phyloP scores from a whole-genome alignment of 2,797 vertebrate species.

The Trematomus bernacchii region DNA sequence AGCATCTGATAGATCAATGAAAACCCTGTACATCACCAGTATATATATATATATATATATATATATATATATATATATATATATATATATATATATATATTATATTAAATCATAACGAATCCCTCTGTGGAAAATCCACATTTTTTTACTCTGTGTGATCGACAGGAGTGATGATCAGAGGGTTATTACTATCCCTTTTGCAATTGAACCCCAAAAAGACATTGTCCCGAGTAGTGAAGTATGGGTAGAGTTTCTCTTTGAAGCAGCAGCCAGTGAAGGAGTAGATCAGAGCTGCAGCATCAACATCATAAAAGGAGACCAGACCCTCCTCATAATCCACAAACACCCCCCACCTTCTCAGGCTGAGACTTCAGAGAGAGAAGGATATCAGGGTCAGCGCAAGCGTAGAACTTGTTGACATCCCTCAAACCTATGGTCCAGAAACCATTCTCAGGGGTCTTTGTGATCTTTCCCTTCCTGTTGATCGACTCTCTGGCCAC shows the following conservation, averaged over 20 bases:
- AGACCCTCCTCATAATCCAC: too few relatives aligned
- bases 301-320: too few relatives aligned
- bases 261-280: too few relatives aligned
- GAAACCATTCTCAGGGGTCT: not conserved
- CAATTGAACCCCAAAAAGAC: fast-evolving
- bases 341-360: too few relatives aligned
- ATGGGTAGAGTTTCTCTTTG: not conserved
- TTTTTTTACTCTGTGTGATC: not conserved
- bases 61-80: too few relatives aligned
- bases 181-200: not conserved
- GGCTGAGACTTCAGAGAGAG: not conserved
- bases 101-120: not conserved
- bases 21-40: not conserved
- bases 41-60: too few relatives aligned
- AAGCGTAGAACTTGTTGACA: not conserved
- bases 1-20: not conserved
- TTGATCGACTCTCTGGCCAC: not conserved
- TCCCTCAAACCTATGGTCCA: not conserved
- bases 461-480: fast-evolving
- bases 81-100: too few relatives aligned
- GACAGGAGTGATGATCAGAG: not conserved
- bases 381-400: fast-evolving
- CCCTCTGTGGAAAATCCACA: not conserved
- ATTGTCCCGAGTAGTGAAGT: not conserved
- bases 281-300: too few relatives aligned